phyloP scores from a whole-genome alignment of 1,140 invertebrate genomes.

The Drosophila navojoa region DNA sequence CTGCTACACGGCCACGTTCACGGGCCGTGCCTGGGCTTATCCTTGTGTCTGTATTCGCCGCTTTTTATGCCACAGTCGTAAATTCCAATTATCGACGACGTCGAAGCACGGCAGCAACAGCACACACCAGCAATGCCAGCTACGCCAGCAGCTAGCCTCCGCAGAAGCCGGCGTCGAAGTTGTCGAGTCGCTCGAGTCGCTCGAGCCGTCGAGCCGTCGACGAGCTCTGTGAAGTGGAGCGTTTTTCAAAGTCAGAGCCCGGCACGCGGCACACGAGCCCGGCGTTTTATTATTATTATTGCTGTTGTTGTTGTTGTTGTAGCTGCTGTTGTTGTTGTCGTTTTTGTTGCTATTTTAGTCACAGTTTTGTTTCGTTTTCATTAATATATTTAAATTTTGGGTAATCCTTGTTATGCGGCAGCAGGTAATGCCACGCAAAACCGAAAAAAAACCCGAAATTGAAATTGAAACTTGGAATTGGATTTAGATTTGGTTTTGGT shows the following conservation, averaged over 20 bases:
- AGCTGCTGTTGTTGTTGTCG: constrained; percentile 19
- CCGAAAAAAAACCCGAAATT: background rate
- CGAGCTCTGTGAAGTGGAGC: constrained; percentile 61
- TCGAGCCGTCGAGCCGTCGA: constrained; percentile 18
- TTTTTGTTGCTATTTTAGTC: constrained; percentile 57
- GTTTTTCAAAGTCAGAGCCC: constrained; percentile 74
- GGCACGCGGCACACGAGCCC: constrained; percentile 39
- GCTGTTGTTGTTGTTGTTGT: constrained; percentile 32
- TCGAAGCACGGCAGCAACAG: constrained; percentile 60
- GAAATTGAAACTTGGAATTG: constrained; percentile 11
- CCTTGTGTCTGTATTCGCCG: constrained; percentile 66
- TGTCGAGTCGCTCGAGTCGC: background rate
- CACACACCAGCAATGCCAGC: no score
- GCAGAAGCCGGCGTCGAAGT: constrained; percentile 27
- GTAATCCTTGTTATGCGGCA: constrained; percentile 49
- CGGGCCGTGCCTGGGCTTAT: constrained; percentile 59
- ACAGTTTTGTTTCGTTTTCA: constrained; percentile 44
- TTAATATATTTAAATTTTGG: constrained; percentile 58
- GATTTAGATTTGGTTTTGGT: background rate
- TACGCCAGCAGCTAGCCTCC: constrained; percentile 32
- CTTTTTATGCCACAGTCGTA: constrained; percentile 79
- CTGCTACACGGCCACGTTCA: constrained; percentile 25
- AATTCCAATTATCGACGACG: constrained; percentile 81
- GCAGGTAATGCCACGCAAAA: constrained; percentile 8
- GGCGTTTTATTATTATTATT: constrained; percentile 44